Evolutionary conservation across 2,888 invertebrate species (phyloP).

Genomic region (Synanthedon tipuliformis): DNA sequence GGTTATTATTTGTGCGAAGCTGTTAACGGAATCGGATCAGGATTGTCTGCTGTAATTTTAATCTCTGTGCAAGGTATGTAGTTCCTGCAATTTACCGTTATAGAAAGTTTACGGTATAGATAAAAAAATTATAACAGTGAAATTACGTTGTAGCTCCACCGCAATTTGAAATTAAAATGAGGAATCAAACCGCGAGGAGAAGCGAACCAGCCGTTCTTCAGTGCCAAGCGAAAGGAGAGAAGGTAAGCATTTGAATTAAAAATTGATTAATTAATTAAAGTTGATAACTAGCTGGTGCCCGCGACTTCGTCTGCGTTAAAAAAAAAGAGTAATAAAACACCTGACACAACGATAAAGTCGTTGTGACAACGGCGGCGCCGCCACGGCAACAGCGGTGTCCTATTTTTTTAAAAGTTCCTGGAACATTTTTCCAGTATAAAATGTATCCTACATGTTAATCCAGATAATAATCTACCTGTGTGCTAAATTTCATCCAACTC

Average conservation of each 20-base stretch:
- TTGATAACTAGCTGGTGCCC: background rate
- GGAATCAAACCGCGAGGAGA: slow-evolving; percentile 90
- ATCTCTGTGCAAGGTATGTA: slow-evolving; percentile 90
- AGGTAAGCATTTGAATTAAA: slow-evolving; percentile 37
- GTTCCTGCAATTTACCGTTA: too few relatives aligned
- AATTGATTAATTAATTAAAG: background rate
- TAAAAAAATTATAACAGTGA: background rate
- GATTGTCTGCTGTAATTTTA: slow-evolving; percentile 92
- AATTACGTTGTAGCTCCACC: slow-evolving; percentile 79
- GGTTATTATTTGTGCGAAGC: slow-evolving; percentile 97
- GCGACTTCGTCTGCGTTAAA: too few relatives aligned
- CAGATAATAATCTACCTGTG: too few relatives aligned
- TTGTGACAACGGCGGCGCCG: too few relatives aligned
- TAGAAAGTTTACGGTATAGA: too few relatives aligned
- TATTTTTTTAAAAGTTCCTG: too few relatives aligned
- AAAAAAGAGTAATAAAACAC: too few relatives aligned
- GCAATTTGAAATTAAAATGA: slow-evolving; percentile 91
- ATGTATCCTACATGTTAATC: too few relatives aligned
- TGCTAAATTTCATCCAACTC: too few relatives aligned
- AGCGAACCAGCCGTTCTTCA: slow-evolving; percentile 92
- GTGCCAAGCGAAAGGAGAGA: slow-evolving; percentile 94
- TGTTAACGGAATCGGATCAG: slow-evolving; percentile 95
- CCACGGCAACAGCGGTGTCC: too few relatives aligned
- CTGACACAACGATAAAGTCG: too few relatives aligned
- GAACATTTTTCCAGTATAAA: too few relatives aligned